Conservation (phyloP, 1,140 invertebrate species). For the Caenorhabditis remanei region DNA sequence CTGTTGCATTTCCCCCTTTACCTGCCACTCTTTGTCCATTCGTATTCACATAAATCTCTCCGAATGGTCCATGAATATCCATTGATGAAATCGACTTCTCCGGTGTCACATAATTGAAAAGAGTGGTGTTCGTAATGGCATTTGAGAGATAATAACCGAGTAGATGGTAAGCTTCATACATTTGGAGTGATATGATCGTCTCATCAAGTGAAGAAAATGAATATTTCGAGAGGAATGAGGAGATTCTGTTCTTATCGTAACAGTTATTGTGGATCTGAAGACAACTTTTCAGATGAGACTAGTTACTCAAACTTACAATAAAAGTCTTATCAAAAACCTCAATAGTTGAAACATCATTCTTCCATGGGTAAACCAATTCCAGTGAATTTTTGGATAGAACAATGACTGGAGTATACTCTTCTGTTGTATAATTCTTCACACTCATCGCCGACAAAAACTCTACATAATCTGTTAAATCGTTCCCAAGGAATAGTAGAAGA, state of each 20-base stretch:
- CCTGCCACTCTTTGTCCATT: slow-evolving; percentile 46
- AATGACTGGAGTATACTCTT: slow-evolving; percentile 39
- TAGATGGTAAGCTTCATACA: slow-evolving; percentile 44
- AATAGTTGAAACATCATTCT: background rate
- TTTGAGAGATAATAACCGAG: slow-evolving; percentile 20
- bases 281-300: too few species aligned
- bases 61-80: slow-evolving; percentile 22
- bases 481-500: slow-evolving; percentile 30
- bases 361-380: background rate
- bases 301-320: slow-evolving; percentile 1
- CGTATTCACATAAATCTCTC: slow-evolving; percentile 15
- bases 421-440: slow-evolving; percentile 28
- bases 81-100: slow-evolving; percentile 5
- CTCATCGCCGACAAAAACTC: background rate
- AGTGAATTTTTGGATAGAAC: background rate
- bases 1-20: background rate
- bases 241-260: background rate
- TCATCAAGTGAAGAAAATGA: background rate
- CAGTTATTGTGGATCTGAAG: slow-evolving; percentile 33
- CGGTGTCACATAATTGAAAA: slow-evolving; percentile 5
- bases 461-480: background rate
- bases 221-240: slow-evolving; percentile 12
- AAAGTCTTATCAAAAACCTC: slow-evolving; percentile 12
- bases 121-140: background rate
- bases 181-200: slow-evolving; percentile 24